phyloP scores from a whole-genome alignment of 2,797 vertebrate species.

The Sebastes matsubarae region DNA sequence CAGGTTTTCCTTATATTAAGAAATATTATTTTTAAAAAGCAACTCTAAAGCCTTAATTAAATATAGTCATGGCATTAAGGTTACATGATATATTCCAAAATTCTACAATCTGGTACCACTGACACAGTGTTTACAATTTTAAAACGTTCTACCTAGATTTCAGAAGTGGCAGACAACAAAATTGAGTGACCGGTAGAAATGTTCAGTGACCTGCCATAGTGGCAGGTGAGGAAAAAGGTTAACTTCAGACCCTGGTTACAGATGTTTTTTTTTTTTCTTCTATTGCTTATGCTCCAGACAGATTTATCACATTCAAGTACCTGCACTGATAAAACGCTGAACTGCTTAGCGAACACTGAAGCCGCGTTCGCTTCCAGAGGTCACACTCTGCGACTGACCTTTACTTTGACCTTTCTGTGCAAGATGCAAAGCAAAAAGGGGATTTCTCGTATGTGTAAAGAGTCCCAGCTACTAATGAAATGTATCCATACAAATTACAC shows the following conservation, averaged over 20 bases:
- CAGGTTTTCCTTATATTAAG: no score
- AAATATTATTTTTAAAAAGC: no score
- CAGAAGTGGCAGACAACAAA: no score
- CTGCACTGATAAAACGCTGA: not conserved
- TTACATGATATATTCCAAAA: no score
- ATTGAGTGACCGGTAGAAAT: no score
- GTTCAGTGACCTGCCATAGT: no score
- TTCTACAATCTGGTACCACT: no score
- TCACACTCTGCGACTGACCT: not conserved
- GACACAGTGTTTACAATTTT: no score
- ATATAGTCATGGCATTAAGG: no score
- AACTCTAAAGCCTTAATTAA: no score
- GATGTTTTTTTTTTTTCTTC: not conserved
- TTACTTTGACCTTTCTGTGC: slow-evolving; percentile 31
- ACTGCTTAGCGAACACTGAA: not conserved
- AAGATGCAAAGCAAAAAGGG: not conserved
- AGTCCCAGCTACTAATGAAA: not conserved
- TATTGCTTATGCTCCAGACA: not conserved
- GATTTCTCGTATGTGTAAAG: not conserved
- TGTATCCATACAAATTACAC: not conserved
- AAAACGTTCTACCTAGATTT: no score
- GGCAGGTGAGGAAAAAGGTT: no score
- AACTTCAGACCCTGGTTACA: not conserved
- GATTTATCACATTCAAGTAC: not conserved
- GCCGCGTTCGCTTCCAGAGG: not conserved